phyloP scores from a whole-genome alignment of 2,113 vertebrate species.

The Eretmodus cyanostictus region DNA sequence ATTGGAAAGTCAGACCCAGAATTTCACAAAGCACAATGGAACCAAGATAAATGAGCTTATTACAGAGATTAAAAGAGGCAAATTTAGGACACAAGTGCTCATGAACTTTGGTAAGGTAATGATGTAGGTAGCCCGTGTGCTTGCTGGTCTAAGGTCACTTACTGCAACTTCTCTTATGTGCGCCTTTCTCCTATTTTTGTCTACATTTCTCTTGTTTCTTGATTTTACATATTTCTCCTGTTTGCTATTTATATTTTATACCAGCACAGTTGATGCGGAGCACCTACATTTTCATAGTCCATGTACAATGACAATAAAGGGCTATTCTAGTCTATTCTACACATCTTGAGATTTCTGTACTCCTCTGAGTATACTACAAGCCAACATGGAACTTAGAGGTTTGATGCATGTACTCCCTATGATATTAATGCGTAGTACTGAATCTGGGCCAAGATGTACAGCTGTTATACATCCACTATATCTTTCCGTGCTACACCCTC shows the following conservation, averaged over 20 bases:
- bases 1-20: constrained; percentile 6
- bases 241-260: neutral
- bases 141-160: neutral
- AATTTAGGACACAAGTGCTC: neutral
- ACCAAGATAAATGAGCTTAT: constrained; percentile 34
- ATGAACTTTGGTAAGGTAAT: neutral
- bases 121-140: neutral
- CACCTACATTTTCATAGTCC: neutral
- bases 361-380: neutral
- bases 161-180: neutral
- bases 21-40: constrained; percentile 16
- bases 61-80: constrained; percentile 16
- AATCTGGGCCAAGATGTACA: neutral
- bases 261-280: neutral
- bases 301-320: neutral
- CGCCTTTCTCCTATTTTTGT: neutral
- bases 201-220: neutral
- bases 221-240: neutral
- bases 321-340: neutral
- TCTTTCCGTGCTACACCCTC: neutral
- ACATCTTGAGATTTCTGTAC: neutral
- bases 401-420: neutral
- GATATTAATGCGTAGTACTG: neutral
- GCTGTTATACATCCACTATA: neutral
- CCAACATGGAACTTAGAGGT: neutral